A percentile compares a stretch with the other conserved stretches of the same genome.
These are phyloP conservation scores for Mesorhabditis spiculigera DNA, from an alignment of 2,888 invertebrate species.

Conservation along the genomic window DNA sequence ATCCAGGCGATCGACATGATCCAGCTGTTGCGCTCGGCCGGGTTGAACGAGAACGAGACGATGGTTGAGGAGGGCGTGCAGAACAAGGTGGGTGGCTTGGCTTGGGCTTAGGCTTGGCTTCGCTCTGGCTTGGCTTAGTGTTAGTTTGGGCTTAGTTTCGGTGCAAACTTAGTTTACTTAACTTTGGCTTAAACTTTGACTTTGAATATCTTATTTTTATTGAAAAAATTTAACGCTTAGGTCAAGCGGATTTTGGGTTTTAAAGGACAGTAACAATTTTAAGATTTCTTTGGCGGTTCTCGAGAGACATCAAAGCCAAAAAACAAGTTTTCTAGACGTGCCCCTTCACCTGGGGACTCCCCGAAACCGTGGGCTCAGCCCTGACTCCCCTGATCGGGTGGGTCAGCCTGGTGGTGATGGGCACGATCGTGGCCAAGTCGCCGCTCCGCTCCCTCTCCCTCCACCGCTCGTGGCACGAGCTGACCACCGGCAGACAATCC, in stretches of 20 bases:
- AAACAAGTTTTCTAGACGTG: not conserved
- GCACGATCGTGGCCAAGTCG: not conserved
- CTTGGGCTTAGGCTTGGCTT: too few species aligned
- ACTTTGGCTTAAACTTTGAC: too few species aligned
- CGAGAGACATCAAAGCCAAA: too few species aligned
- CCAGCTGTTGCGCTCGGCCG: not conserved
- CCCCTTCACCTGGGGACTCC: not conserved
- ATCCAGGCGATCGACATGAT: not conserved
- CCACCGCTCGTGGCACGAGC: conserved; percentile 30
- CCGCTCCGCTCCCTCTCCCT: conserved; percentile 17
- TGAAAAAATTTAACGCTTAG: too few species aligned
- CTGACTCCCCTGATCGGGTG: not conserved
- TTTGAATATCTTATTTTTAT: too few species aligned
- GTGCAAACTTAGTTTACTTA: too few species aligned
- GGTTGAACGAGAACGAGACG: conserved; percentile 4
- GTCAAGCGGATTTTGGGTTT: too few species aligned
- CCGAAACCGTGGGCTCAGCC: not conserved
- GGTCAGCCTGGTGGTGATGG: not conserved
- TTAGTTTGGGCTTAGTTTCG: too few species aligned
- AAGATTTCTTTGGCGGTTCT: too few species aligned
- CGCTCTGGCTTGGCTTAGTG: too few species aligned
- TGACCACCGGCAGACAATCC: conserved; percentile 29
- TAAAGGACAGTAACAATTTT: too few species aligned
- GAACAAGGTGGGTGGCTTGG: not conserved
- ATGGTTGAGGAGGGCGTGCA: not conserved